Conservation (phyloP, 2,113 vertebrate genomes). For the Nipponia nippon region DNA sequence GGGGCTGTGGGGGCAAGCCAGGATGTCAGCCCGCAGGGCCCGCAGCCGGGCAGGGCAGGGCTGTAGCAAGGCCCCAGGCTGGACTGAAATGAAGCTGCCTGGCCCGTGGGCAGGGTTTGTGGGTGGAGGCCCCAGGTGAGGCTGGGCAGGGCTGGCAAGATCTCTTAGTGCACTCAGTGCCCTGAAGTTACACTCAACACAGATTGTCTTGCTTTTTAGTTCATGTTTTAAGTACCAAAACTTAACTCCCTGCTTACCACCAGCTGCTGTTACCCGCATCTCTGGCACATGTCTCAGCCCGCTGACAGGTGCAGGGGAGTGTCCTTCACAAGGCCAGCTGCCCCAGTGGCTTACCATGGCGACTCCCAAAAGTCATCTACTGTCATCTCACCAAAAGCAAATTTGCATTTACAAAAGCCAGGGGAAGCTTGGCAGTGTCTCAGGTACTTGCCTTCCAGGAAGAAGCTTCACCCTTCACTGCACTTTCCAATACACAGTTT, state of each 20-base stretch:
- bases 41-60: too few species aligned
- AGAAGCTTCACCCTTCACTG: not conserved
- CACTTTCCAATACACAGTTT: not conserved
- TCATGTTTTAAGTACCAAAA: not conserved
- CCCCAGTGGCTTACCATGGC: fast-evolving
- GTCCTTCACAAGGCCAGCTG: not conserved
- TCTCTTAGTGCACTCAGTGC: too few species aligned
- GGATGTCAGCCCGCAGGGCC: not conserved
- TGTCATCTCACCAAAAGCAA: not conserved
- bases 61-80: not conserved
- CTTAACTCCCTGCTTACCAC: not conserved
- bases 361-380: not conserved
- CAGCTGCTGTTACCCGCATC: fast-evolving
- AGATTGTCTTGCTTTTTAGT: not conserved
- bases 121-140: not conserved
- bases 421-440: not conserved
- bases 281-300: fast-evolving
- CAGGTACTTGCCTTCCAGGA: not conserved
- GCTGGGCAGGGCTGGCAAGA: not conserved
- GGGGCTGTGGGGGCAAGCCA: not conserved
- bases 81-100: not conserved
- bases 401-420: not conserved
- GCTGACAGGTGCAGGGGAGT: fast-evolving
- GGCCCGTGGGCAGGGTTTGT: not conserved
- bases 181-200: too few species aligned